These are phyloP conservation scores for Zaprionus ornatus DNA, from an alignment of 1,140 invertebrate genomes.

Conservation along the genomic window DNA sequence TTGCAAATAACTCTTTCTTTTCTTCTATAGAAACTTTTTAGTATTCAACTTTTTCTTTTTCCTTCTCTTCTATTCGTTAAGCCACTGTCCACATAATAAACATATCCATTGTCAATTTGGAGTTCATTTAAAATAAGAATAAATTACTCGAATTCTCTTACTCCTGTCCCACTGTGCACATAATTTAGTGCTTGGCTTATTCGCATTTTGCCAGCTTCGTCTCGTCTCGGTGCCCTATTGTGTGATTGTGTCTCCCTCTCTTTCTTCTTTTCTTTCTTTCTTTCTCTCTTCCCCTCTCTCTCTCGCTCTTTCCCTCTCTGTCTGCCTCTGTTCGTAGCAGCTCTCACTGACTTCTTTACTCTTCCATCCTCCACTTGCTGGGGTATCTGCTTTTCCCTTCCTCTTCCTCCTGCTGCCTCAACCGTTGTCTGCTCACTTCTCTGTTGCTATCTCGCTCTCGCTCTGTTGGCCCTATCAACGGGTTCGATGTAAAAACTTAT, in stretches of 20 bases:
- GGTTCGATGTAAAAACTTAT: conserved; percentile 74
- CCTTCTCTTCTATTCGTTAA: too few species aligned
- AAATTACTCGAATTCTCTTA: background rate
- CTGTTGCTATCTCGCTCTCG: conserved; percentile 17
- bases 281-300: background rate
- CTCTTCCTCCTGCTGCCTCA: too few species aligned
- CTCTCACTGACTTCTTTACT: background rate
- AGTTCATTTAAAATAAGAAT: background rate
- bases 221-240: conserved; percentile 24
- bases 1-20: too few species aligned
- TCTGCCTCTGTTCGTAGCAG: background rate
- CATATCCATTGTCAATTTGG: background rate
- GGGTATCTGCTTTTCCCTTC: conserved; percentile 22
- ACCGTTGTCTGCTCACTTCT: background rate
- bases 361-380: background rate
- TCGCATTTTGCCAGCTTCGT: conserved; percentile 36
- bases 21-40: too few species aligned
- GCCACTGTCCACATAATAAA: too few species aligned
- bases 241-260: conserved; percentile 15
- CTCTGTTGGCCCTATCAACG: conserved; percentile 42
- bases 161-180: conserved; percentile 51
- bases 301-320: background rate
- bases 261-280: background rate
- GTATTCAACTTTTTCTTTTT: too few species aligned
- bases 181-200: conserved; percentile 72